Conservation (phyloP, 1,140 invertebrate species). For the Nephila pilipes region DNA sequence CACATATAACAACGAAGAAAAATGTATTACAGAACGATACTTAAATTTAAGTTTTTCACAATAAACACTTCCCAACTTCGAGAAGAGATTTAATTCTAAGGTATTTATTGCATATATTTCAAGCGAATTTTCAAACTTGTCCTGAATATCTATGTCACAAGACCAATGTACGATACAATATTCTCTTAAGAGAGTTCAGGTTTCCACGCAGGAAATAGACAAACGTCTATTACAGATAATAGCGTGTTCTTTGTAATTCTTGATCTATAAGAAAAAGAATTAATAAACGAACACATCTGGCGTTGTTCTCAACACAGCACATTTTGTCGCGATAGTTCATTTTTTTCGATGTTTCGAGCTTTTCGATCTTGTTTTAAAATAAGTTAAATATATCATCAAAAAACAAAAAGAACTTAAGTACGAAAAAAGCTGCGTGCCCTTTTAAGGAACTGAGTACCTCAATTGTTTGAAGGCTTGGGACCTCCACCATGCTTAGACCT, state of each 20-base stretch:
- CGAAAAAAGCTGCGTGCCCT: neutral
- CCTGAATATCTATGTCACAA: constrained; percentile 30
- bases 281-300: neutral
- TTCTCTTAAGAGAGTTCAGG: neutral
- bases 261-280: neutral
- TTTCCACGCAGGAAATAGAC: neutral
- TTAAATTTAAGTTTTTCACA: neutral
- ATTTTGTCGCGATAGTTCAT: neutral
- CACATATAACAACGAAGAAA: neutral
- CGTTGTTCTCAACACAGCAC: neutral
- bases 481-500: neutral
- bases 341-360: constrained; percentile 32
- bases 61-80: neutral
- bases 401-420: neutral
- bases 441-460: constrained; percentile 51
- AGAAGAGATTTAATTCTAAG: constrained; percentile 19
- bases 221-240: constrained; percentile 5
- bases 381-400: no score
- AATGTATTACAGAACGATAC: neutral
- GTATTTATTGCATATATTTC: constrained; percentile 33
- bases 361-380: neutral
- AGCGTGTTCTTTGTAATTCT: neutral
- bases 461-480: neutral
- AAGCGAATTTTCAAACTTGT: neutral
- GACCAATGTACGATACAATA: neutral